Evolutionary conservation across 2,113 vertebrate species (phyloP).

Genomic region (Poecilia latipinna): DNA sequence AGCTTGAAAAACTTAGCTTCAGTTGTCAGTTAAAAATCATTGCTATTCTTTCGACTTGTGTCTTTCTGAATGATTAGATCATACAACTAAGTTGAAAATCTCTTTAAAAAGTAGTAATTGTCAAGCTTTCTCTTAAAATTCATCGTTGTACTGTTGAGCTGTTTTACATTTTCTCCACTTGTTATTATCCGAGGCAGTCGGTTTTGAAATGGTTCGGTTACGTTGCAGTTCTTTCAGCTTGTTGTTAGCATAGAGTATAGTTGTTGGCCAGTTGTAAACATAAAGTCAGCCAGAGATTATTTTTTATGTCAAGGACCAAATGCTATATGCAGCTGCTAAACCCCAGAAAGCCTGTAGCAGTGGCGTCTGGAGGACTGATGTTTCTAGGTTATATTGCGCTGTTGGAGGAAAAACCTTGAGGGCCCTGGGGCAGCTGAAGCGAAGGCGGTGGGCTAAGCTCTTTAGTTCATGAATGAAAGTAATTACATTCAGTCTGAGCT

Average conservation of each 20-base stretch:
- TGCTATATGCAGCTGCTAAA: not conserved
- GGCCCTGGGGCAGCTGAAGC: not conserved
- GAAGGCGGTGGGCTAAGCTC: not conserved
- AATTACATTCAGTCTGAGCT: constrained; percentile 22
- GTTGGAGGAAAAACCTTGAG: not conserved
- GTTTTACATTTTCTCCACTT: not conserved
- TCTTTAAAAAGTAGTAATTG: too few species aligned
- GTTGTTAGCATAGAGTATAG: not conserved
- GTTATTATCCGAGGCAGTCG: not conserved
- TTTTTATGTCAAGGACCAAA: not conserved
- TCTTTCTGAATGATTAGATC: too few species aligned
- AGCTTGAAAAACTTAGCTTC: too few species aligned
- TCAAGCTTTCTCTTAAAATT: too few species aligned
- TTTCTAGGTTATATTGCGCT: not conserved
- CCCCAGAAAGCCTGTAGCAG: not conserved
- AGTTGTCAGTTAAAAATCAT: too few species aligned
- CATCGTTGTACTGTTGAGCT: too few species aligned
- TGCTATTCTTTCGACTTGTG: too few species aligned
- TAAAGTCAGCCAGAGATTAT: not conserved
- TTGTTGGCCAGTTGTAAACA: not conserved
- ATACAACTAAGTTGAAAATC: too few species aligned
- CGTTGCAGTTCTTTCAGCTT: not conserved
- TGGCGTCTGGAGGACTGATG: accelerated
- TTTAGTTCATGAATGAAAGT: constrained; percentile 3
- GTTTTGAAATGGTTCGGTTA: not conserved